These are phyloP conservation scores for Plectropomus leopardus DNA, from an alignment of 2,113 vertebrate genomes.

Conservation along the genomic window DNA sequence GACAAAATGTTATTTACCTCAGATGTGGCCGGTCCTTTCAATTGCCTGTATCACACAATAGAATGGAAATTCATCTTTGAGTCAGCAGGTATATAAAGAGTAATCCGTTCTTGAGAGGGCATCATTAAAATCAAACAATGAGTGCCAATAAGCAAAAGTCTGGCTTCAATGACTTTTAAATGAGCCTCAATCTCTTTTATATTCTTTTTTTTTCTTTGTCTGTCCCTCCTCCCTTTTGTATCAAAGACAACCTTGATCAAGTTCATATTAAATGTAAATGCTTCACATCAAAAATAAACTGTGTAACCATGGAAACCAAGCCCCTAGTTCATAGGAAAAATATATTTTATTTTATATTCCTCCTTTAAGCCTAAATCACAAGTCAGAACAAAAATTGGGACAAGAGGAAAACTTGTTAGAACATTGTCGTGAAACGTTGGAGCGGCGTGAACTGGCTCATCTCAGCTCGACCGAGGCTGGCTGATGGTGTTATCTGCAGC, in stretches of 20 bases:
- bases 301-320: slow-evolving; percentile 33
- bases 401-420: too few relatives aligned
- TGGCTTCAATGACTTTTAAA: slow-evolving; percentile 39
- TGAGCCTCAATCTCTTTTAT: slow-evolving; percentile 16
- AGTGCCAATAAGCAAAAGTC: slow-evolving; percentile 30
- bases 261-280: slow-evolving; percentile 41
- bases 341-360: background rate
- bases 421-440: too few relatives aligned
- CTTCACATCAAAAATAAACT: slow-evolving; percentile 40
- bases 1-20: slow-evolving; percentile 63
- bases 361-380: slow-evolving; percentile 9
- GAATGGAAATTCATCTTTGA: slow-evolving; percentile 54
- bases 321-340: slow-evolving; percentile 15
- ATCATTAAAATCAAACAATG: slow-evolving; percentile 58
- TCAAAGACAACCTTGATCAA: slow-evolving; percentile 59
- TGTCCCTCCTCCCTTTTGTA: slow-evolving; percentile 30
- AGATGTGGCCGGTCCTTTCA: slow-evolving; percentile 31
- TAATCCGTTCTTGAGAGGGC: slow-evolving; percentile 56
- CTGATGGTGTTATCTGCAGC: too few relatives aligned
- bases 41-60: slow-evolving; percentile 35
- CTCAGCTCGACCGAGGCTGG: too few relatives aligned
- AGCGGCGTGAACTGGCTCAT: too few relatives aligned
- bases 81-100: slow-evolving; percentile 58
- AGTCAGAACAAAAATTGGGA: too few relatives aligned
- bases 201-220: background rate